Conservation (phyloP, 2,113 vertebrate genomes). For the Sardina pilchardus region DNA sequence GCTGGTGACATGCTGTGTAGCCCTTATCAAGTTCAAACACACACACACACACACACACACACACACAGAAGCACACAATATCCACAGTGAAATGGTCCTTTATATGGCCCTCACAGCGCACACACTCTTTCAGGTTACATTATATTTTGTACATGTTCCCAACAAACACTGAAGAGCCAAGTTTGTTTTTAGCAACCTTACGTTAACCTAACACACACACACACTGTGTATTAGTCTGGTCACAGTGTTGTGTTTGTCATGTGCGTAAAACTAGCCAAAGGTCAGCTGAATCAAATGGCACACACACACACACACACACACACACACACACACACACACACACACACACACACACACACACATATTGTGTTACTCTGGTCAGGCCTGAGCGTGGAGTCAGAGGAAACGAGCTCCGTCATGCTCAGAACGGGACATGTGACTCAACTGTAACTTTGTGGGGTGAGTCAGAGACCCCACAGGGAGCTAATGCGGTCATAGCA, state of each 20-base stretch:
- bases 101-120: background rate
- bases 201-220: background rate
- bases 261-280: too few species aligned
- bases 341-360: background rate
- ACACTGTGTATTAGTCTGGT: too few species aligned
- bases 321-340: constrained; percentile 9
- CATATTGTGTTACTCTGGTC: too few species aligned
- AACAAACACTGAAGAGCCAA: background rate
- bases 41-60: background rate
- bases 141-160: background rate
- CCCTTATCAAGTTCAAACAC: too few species aligned
- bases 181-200: background rate
- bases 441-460: too few species aligned
- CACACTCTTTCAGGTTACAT: background rate
- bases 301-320: background rate
- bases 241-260: too few species aligned
- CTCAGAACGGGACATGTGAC: too few species aligned
- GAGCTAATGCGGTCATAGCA: background rate
- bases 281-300: background rate
- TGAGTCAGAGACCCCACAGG: too few species aligned
- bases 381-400: too few species aligned
- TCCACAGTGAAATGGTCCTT: background rate
- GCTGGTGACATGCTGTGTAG: too few species aligned
- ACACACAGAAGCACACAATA: background rate
- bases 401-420: too few species aligned